phyloP scores from a whole-genome alignment of 1,140 invertebrate species.

The Drosophila santomea region DNA sequence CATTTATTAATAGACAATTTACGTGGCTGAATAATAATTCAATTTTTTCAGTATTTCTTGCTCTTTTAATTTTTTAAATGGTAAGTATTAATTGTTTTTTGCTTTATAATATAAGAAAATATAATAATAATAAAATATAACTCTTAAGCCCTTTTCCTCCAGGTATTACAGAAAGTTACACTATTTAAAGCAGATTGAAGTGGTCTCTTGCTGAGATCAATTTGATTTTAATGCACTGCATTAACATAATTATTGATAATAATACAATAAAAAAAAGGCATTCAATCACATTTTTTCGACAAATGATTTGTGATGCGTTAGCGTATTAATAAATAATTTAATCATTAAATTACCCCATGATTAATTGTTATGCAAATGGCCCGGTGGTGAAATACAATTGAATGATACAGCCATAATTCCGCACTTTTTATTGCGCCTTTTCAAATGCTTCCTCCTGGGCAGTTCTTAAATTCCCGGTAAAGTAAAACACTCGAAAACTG shows the following conservation, averaged over 20 bases:
- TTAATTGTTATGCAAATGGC: conserved; percentile 29
- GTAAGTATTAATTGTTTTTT: not conserved
- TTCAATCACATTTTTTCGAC: conserved; percentile 35
- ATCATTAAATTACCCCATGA: conserved; percentile 25
- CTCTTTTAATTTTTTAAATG: not conserved
- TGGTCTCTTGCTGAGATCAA: conserved; percentile 10
- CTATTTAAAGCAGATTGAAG: not conserved
- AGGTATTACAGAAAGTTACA: too few relatives aligned
- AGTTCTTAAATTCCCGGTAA: conserved; percentile 41
- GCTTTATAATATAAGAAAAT: not conserved
- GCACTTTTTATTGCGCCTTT: conserved; percentile 19
- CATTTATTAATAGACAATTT: not conserved
- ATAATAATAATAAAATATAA: not conserved
- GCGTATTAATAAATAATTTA: conserved; percentile 30
- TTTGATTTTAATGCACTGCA: conserved; percentile 19
- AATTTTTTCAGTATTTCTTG: too few relatives aligned
- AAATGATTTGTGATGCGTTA: conserved; percentile 23
- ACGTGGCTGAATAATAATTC: too few relatives aligned
- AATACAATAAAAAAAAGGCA: conserved; percentile 1
- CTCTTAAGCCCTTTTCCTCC: too few relatives aligned
- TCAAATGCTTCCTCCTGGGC: conserved; percentile 6
- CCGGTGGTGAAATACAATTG: conserved; percentile 10
- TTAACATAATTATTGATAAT: not conserved
- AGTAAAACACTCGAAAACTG: conserved; percentile 66
- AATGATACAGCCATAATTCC: conserved; percentile 18